Evolutionary conservation across 2,797 vertebrate genomes (phyloP).

Genomic region (Siniperca undulata): DNA sequence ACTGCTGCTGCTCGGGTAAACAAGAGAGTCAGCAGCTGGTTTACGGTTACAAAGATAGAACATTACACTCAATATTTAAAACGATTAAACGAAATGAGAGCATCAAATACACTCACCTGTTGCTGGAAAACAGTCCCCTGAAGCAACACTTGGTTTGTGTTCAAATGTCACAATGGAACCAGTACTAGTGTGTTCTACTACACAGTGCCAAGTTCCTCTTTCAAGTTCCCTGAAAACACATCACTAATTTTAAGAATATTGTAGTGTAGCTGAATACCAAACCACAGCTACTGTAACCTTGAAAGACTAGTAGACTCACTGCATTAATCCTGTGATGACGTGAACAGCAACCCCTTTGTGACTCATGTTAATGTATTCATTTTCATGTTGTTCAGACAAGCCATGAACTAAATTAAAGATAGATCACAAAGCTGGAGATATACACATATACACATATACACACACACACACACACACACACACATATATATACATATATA

Average conservation of each 20-base stretch:
- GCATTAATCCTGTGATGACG: conserved; percentile 54
- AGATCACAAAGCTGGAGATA: background rate
- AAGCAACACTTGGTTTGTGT: conserved; percentile 36
- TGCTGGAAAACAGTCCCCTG: conserved; percentile 30
- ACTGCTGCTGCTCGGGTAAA: conserved; percentile 31
- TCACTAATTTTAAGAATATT: conserved; percentile 63
- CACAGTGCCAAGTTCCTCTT: conserved; percentile 70
- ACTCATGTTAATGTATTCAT: conserved; percentile 46
- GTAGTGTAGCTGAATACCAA: conserved; percentile 36
- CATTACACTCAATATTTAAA: conserved; percentile 28
- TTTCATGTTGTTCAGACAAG: conserved; percentile 48
- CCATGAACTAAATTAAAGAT: conserved; percentile 16
- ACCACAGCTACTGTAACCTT: conserved; percentile 47
- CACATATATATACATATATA: too few species aligned
- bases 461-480: too few species aligned
- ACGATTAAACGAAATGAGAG: conserved; percentile 6
- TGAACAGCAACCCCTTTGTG: conserved; percentile 42
- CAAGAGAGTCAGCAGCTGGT: conserved; percentile 30
- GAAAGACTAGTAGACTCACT: conserved; percentile 31
- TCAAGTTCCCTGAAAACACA: conserved; percentile 75
- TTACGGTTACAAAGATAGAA: conserved; percentile 36
- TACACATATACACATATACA: too few species aligned
- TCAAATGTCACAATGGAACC: conserved; percentile 48
- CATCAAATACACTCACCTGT: conserved; percentile 45
- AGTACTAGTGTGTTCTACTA: conserved; percentile 41